These are phyloP conservation scores for Halesus radiatus DNA, from an alignment of 1,140 invertebrate genomes.

Conservation along the genomic window DNA sequence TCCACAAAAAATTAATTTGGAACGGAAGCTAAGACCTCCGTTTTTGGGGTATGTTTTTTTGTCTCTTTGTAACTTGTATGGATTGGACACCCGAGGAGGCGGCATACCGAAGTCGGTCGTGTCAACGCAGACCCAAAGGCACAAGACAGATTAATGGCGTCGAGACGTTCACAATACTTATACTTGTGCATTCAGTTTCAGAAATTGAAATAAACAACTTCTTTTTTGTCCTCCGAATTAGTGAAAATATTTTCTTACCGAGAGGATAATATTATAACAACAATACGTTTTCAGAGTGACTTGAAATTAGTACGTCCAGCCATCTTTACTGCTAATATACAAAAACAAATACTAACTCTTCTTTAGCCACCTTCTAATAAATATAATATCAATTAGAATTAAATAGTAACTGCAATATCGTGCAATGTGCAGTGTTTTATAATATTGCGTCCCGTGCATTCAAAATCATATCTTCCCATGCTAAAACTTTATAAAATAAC, in stretches of 20 bases:
- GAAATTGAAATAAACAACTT: slow-evolving; percentile 54
- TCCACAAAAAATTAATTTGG: slow-evolving; percentile 5
- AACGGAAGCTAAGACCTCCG: slow-evolving; percentile 11
- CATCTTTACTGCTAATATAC: neutral
- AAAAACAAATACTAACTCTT: no score
- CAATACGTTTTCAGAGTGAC: neutral
- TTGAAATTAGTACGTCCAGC: slow-evolving; percentile 1
- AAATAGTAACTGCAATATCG: no score
- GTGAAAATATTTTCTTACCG: neutral
- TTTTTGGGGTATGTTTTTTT: slow-evolving; percentile 8
- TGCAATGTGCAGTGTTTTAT: no score
- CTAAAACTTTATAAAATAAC: no score
- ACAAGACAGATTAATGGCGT: slow-evolving; percentile 57
- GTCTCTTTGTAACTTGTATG: neutral
- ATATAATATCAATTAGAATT: no score
- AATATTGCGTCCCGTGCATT: no score
- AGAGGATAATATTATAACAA: slow-evolving; percentile 9
- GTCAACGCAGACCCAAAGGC: slow-evolving; percentile 54
- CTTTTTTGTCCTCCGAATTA: slow-evolving; percentile 38
- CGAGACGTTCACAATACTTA: slow-evolving; percentile 48
- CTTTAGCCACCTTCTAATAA: no score
- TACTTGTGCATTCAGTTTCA: slow-evolving; percentile 45
- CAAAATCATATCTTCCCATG: no score
- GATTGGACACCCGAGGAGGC: neutral
- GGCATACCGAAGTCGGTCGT: slow-evolving; percentile 1